Evolutionary conservation across 2,888 invertebrate genomes (phyloP).

Genomic region (Mesochorus sp.): DNA sequence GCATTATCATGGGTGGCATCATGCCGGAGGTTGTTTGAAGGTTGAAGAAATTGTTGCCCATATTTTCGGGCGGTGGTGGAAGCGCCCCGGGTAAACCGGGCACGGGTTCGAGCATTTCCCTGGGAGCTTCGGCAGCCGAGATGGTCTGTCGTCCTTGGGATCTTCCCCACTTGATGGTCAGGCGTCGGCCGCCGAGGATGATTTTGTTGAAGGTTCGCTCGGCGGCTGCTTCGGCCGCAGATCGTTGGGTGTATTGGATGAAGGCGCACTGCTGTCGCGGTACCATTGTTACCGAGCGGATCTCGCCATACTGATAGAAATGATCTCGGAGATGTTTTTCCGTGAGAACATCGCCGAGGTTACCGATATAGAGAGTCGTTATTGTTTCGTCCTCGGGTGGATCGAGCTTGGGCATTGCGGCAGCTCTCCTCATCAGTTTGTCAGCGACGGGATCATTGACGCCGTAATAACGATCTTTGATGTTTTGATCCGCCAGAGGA

Average conservation of each 20-base stretch:
- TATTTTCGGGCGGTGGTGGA: slow-evolving; percentile 85
- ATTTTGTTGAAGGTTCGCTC: slow-evolving; percentile 98
- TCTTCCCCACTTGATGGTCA: slow-evolving; percentile 99
- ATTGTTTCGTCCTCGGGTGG: slow-evolving; percentile 98
- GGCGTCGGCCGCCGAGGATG: slow-evolving; percentile 90
- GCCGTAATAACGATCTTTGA: slow-evolving; percentile 96
- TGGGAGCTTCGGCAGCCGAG: slow-evolving; percentile 82
- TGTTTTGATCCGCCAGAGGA: slow-evolving; percentile 97
- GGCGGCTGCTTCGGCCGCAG: slow-evolving; percentile 96
- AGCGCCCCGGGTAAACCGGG: slow-evolving; percentile 90
- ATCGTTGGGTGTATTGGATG: slow-evolving; percentile 96
- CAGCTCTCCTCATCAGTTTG: slow-evolving; percentile 93
- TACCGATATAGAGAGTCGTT: slow-evolving; percentile 98
- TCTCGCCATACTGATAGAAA: slow-evolving; percentile 99
- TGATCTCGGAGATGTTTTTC: slow-evolving; percentile 97
- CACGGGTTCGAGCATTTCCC: slow-evolving; percentile 87
- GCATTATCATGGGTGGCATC: slow-evolving; percentile 81
- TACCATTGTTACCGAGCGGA: slow-evolving; percentile 95
- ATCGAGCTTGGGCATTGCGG: slow-evolving; percentile 96
- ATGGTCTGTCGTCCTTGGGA: slow-evolving; percentile 90
- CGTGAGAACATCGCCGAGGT: slow-evolving; percentile 92
- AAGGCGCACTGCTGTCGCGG: slow-evolving; percentile 98
- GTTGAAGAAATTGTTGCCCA: slow-evolving; percentile 88
- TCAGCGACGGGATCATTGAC: slow-evolving; percentile 98
- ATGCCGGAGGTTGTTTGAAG: slow-evolving; percentile 81